Evolutionary conservation across 2,888 invertebrate genomes (phyloP).

Genomic region (Ochropleura leucogaster): DNA sequence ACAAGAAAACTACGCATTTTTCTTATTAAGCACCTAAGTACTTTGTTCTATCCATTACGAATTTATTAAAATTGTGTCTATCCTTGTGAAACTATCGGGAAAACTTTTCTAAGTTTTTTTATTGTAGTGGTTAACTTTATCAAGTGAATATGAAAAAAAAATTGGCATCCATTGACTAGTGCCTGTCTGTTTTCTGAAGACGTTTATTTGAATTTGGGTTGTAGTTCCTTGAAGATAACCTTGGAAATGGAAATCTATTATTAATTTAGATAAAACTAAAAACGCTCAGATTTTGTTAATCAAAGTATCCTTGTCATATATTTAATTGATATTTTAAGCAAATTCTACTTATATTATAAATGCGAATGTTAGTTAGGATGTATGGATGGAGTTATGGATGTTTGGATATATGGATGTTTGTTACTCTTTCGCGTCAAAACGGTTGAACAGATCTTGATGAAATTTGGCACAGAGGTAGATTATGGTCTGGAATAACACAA

Average conservation of each 20-base stretch:
- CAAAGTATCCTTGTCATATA: neutral
- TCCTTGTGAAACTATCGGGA: neutral
- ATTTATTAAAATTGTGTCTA: conserved; percentile 21
- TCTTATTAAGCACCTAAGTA: neutral
- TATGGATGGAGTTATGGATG: no score
- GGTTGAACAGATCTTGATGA: no score
- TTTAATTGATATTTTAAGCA: neutral
- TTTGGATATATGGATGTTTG: no score
- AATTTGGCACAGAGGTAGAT: no score
- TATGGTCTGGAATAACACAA: no score
- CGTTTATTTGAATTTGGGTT: neutral
- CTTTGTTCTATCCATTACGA: neutral
- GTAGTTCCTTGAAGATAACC: neutral
- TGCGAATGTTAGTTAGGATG: no score
- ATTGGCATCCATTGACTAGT: neutral
- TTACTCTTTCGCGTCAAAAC: no score
- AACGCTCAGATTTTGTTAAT: no score
- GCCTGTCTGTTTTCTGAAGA: neutral
- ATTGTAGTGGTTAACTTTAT: conserved; percentile 26
- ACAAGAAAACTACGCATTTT: neutral
- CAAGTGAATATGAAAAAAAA: neutral
- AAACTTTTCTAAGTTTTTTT: conserved; percentile 31
- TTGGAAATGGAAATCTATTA: neutral
- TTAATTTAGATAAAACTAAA: neutral
- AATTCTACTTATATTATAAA: neutral